Evolutionary conservation across 2,797 vertebrate species (phyloP).

Genomic region (Distichodus sexfasciatus): DNA sequence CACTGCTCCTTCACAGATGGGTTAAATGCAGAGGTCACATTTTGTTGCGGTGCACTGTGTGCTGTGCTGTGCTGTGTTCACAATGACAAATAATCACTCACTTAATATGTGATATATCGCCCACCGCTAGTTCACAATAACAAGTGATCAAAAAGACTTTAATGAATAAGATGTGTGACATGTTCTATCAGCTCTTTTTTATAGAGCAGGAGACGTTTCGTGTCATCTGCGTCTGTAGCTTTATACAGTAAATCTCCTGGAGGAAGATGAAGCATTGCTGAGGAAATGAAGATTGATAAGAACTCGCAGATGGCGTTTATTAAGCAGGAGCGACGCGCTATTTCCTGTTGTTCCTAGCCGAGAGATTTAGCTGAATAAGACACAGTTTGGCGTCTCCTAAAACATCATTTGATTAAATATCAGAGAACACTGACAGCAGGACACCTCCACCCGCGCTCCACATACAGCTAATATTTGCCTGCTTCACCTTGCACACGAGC

Average conservation of each 20-base stretch:
- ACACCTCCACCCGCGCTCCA: slow-evolving; percentile 66
- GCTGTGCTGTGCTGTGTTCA: too few species aligned
- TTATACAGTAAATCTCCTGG: slow-evolving; percentile 12
- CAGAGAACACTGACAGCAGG: slow-evolving; percentile 28
- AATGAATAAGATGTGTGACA: background rate
- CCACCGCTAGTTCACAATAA: too few species aligned
- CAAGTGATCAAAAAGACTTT: background rate
- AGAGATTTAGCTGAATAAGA: slow-evolving; percentile 3
- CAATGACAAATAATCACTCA: too few species aligned
- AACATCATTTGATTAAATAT: slow-evolving; percentile 4
- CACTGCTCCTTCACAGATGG: too few species aligned
- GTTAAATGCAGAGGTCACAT: too few species aligned
- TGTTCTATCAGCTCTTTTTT: background rate
- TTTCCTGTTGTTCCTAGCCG: slow-evolving; percentile 2
- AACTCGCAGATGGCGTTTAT: slow-evolving; percentile 58
- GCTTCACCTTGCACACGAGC: slow-evolving; percentile 75
- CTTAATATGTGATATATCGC: too few species aligned
- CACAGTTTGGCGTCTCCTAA: slow-evolving; percentile 9
- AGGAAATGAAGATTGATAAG: slow-evolving; percentile 46
- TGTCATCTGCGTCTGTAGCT: background rate
- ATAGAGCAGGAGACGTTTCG: background rate
- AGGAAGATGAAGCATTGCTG: background rate
- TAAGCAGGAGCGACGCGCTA: slow-evolving; percentile 1
- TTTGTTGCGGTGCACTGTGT: too few species aligned
- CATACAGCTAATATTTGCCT: slow-evolving; percentile 67